These are phyloP conservation scores for Typhlichthys eigenmanni DNA, from an alignment of 2,797 vertebrate species.

Conservation along the genomic window DNA sequence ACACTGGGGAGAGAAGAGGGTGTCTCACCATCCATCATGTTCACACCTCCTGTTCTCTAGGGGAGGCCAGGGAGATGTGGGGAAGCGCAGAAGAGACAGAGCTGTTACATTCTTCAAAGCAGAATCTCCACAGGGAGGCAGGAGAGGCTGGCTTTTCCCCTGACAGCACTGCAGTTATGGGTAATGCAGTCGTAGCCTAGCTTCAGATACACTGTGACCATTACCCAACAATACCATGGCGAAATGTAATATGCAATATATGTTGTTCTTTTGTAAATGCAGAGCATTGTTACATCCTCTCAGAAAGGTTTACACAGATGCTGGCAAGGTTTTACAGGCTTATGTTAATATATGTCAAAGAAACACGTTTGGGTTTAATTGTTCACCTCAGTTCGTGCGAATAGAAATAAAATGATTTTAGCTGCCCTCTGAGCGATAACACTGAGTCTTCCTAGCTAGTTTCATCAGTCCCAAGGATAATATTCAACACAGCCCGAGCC, in stretches of 20 bases:
- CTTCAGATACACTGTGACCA: constrained; percentile 31
- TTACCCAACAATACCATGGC: constrained; percentile 24
- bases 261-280: constrained; percentile 25
- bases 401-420: constrained; percentile 45
- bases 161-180: no score
- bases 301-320: constrained; percentile 30
- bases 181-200: constrained; percentile 9
- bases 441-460: constrained; percentile 49
- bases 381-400: constrained; percentile 44
- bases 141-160: constrained; percentile 17
- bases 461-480: constrained; percentile 52
- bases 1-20: constrained; percentile 13
- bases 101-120: background rate
- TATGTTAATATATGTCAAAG: constrained; percentile 40
- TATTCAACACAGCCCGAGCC: constrained; percentile 45
- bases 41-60: constrained; percentile 11
- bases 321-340: constrained; percentile 24
- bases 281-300: constrained; percentile 34
- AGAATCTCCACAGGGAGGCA: constrained; percentile 54
- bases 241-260: no score
- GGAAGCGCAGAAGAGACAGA: no score
- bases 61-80: background rate
- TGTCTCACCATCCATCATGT: constrained; percentile 20
- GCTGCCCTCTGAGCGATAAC: constrained; percentile 29
- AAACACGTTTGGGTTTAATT: constrained; percentile 45